Conservation (phyloP, 64 coral and sea anemone genomes). For the Anthopleura sola region DNA sequence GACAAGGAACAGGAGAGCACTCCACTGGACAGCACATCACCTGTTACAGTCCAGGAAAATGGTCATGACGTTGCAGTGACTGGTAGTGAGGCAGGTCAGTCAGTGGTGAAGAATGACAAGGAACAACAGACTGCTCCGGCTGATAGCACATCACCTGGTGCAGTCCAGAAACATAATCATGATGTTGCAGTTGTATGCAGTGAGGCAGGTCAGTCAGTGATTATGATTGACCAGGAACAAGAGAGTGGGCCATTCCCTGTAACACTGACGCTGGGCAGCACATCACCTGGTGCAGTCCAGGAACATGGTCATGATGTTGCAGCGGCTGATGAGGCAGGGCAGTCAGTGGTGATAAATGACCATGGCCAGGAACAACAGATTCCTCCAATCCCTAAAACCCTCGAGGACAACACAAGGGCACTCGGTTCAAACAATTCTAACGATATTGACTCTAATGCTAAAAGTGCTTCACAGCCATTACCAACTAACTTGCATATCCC, state of each 20-base stretch:
- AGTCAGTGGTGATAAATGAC: no score
- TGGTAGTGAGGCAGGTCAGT: neutral
- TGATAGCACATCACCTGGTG: neutral
- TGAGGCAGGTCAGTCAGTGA: neutral
- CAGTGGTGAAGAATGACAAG: neutral
- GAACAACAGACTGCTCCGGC: neutral
- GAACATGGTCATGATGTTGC: neutral
- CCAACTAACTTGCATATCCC: no score
- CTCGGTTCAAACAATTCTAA: no score
- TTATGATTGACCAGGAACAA: neutral
- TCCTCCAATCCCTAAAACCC: no score
- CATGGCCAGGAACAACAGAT: no score
- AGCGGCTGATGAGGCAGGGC: no score
- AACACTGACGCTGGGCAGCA: neutral
- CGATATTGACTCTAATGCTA: no score
- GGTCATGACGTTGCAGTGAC: neutral
- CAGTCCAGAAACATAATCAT: neutral
- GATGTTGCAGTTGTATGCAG: neutral
- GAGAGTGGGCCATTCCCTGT: neutral
- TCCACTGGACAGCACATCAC: neutral
- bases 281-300: neutral
- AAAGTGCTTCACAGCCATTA: no score
- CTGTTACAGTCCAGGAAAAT: neutral
- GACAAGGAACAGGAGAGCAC: neutral
- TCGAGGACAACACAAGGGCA: no score